A percentile compares a stretch with the other conserved stretches of the same genome.
These are phyloP conservation scores for Rhopilema esculentum DNA, from an alignment of 30 jellyfish, hydroid and myxozoan genomes.

Conservation along the genomic window DNA sequence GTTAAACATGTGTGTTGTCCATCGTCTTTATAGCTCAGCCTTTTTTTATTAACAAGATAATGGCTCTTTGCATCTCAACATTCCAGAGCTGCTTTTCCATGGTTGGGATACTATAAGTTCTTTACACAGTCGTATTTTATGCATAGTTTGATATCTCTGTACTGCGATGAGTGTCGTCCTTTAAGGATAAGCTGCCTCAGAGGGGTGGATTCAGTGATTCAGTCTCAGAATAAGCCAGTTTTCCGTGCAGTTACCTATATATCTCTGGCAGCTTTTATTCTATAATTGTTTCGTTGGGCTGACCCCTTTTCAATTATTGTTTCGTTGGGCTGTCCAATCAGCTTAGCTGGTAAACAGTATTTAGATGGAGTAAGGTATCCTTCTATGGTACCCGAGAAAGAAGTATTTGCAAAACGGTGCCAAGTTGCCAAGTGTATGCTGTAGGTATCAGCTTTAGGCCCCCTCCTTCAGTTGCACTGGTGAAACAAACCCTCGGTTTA, in stretches of 20 bases:
- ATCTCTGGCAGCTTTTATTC: not conserved
- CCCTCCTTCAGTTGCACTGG: too few relatives aligned
- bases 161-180: not conserved
- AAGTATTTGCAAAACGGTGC: too few relatives aligned
- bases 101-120: not conserved
- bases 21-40: not conserved
- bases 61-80: not conserved
- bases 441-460: too few relatives aligned
- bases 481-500: too few relatives aligned
- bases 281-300: not conserved
- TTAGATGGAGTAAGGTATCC: too few relatives aligned
- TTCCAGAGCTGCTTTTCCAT: not conserved
- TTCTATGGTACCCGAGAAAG: too few relatives aligned
- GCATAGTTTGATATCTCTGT: not conserved
- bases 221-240: not conserved
- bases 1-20: not conserved
- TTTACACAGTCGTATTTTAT: not conserved
- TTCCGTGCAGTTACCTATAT: not conserved
- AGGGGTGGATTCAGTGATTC: not conserved
- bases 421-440: too few relatives aligned
- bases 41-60: not conserved
- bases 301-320: too few relatives aligned
- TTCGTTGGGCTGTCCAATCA: too few relatives aligned
- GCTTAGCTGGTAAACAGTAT: too few relatives aligned
- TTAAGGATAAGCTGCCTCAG: not conserved